Evolutionary conservation across 2,113 vertebrate species (phyloP).

Genomic region (Lepus europaeus): DNA sequence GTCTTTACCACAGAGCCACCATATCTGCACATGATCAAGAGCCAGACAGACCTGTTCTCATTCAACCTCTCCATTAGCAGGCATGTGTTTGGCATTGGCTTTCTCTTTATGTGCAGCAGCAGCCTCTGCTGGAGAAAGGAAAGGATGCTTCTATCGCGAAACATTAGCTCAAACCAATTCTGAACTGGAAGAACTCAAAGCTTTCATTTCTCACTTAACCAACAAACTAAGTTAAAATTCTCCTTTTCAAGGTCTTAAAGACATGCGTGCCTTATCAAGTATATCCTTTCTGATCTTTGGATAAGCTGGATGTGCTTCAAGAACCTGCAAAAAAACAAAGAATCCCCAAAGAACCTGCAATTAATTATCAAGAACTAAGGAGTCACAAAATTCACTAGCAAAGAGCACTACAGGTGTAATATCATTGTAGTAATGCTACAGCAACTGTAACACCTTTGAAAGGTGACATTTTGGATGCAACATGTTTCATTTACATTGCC

Average conservation of each 20-base stretch:
- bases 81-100: not conserved
- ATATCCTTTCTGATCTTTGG: slow-evolving; percentile 98
- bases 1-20: slow-evolving; percentile 18
- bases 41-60: slow-evolving; percentile 9
- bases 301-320: slow-evolving; percentile 95
- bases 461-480: not conserved
- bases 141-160: not conserved
- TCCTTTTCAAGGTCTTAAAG: slow-evolving; percentile 90
- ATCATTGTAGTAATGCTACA: not conserved
- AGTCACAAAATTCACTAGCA: not conserved
- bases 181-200: not conserved
- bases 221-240: not conserved
- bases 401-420: slow-evolving; percentile 1
- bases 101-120: slow-evolving; percentile 61
- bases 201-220: slow-evolving; percentile 31
- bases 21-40: slow-evolving; percentile 41
- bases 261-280: slow-evolving; percentile 96
- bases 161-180: not conserved
- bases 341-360: not conserved
- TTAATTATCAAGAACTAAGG: not conserved
- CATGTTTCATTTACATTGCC: not conserved
- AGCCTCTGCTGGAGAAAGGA: slow-evolving; percentile 73
- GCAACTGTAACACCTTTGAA: not conserved
- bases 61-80: not conserved
- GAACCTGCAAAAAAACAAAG: slow-evolving; percentile 89